Base-by-base conservation (phyloP, 1,140 invertebrate species). In the Neoseiulus cucumeris region DNA sequence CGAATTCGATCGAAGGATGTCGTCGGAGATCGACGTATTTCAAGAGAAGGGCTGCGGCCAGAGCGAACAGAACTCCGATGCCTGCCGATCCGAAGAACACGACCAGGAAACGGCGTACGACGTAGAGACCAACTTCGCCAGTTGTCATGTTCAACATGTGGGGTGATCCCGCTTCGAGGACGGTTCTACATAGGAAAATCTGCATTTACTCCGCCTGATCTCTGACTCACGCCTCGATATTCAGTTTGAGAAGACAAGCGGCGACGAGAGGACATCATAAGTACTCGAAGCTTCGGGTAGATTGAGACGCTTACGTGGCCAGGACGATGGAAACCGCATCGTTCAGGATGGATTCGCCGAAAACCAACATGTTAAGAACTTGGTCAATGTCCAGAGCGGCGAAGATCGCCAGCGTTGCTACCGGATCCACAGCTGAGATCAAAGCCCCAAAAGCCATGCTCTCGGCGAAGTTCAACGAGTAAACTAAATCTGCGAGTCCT, bases 71-170 rank as follows among this genome's bases (percentile, higher is more conserved):
- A 9, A 92, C 88, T n/a, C 95, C 95, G 72, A 98, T 93, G 20
- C 87, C 89, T 65, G 94, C 91, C 6, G 95, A 98, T 2, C 89
- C 91, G 78, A 98, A 95, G 74, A 99, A 98, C 88, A 98, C 96
- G 44, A 91, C 77, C 75, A 89, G 93, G 74, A 99, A 99, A 66
- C 89, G 81, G 67, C 87, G 73, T 18, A 97, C 81, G 0, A 90
- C 90, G 68, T 89, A 83, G n/a, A 95, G 79, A 68, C 96, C 85
- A 14, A 89, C 87, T 77, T 87, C 86, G 1, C 87, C 83, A 1
- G 83, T 83, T 65, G 76, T 75, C 66, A 76, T 74, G 51, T 78
- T 78, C 1, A 82, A 83, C 77, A 87, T 85, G 33, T 75, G 71
- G 42, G 83, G 83, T 76, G 82, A 84, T 76, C 83, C 85, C 7